Base-by-base conservation (phyloP, 2,888 invertebrate genomes). In the Epirrita christyi region DNA sequence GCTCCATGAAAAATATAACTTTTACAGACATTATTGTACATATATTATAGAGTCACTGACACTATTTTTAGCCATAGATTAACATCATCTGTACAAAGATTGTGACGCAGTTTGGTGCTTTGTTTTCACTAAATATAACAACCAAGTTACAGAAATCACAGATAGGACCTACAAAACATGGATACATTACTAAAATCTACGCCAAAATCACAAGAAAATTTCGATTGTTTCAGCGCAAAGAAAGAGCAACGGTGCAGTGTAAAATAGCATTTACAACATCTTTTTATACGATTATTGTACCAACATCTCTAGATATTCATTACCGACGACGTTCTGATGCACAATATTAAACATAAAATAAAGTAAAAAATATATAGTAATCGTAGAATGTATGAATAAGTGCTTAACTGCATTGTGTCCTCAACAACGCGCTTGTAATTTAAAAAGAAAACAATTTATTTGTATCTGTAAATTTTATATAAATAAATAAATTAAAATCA, bases 161-260 rank as follows among this genome's bases (percentile, higher is more conserved):
- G 21, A 41, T 34, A 53, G 10, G 14, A 47, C 45, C 42, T 42
- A 54, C 49, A 59, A 42, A 28, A 38, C 44, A 49, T 36, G 48
- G 48, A 38, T 11, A 43, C 44, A 38, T 34, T 38, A 29, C 44
- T 55, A 51, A 41, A 52, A 32, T 27, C 34, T 41, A 44, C 54
- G 13, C 42, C 21, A 64, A 55, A 57, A 61, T 65, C 59, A 67
- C 56, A 48, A 55, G 53, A 55, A 61, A 55, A 74, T 83, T 82
- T 85, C 78, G 75, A 83, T 90, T 92, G 89, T 91, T 92, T 91
- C 91, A 91, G 91, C 88, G 71, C 73, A 80, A 54, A 59, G 54
- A 83, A 88, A 85, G 65, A 68, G 70, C 75, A 76, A 75, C 78
- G 77, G 83, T 64, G 80, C 76, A 78, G 81, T 80, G 70, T 85